Conservation (phyloP, 2,113 vertebrate species). For the Paradisaea rubra region DNA sequence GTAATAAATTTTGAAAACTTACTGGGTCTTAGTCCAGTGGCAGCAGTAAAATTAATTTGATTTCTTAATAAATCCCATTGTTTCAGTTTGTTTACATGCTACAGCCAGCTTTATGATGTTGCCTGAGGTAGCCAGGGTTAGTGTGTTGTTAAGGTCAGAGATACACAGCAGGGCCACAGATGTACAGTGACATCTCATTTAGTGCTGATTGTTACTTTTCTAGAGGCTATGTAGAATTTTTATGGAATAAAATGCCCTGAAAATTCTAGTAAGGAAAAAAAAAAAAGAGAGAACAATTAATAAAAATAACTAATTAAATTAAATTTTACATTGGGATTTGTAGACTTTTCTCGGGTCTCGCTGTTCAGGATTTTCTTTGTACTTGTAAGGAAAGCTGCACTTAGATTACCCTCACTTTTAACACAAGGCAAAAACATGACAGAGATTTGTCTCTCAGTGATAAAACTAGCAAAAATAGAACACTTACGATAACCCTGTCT, state of each 20-base stretch:
- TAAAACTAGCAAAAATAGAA: slow-evolving; percentile 1
- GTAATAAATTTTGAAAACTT: background rate
- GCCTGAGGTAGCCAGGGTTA: background rate
- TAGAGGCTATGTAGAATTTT: background rate
- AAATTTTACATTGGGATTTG: background rate
- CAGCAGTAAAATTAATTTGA: background rate
- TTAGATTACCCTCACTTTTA: background rate
- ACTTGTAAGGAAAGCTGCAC: background rate
- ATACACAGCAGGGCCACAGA: background rate
- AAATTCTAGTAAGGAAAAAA: background rate
- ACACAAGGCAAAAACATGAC: background rate
- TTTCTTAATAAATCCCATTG: background rate
- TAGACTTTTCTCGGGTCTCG: background rate
- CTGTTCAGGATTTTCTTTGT: background rate
- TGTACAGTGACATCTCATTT: background rate
- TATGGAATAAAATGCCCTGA: background rate
- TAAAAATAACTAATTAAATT: background rate
- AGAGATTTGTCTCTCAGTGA: slow-evolving; percentile 18
- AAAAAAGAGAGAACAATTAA: background rate
- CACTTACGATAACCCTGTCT: background rate
- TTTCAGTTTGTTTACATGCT: background rate
- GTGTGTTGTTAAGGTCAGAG: background rate
- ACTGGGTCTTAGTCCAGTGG: background rate
- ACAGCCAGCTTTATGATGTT: background rate
- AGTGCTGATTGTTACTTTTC: background rate